Evolutionary conservation across 1,140 invertebrate species (phyloP).

Genomic region (Lasioglossum albipes): DNA sequence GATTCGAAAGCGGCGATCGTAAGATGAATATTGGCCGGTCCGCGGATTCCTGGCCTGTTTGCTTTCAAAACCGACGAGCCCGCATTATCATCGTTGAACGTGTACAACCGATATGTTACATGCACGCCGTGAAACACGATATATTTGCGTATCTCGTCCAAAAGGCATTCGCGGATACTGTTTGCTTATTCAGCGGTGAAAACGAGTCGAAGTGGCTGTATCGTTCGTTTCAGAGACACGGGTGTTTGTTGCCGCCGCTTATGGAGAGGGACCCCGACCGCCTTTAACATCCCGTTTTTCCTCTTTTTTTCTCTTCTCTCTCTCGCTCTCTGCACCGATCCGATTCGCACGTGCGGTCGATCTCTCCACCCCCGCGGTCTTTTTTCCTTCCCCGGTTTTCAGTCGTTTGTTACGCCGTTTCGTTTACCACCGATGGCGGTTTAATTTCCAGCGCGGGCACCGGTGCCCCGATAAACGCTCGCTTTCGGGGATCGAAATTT

Average conservation of each 20-base stretch:
- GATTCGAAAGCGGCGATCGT: conserved; percentile 2
- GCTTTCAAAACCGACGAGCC: conserved; percentile 8
- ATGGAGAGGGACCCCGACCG: too few relatives aligned
- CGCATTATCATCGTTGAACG: conserved; percentile 14
- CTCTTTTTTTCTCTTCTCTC: too few relatives aligned
- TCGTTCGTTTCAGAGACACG: not conserved
- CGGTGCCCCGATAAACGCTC: too few relatives aligned
- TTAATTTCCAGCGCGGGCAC: too few relatives aligned
- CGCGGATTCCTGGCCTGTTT: not conserved
- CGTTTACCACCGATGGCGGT: too few relatives aligned
- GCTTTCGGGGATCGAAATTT: too few relatives aligned
- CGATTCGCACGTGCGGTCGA: too few relatives aligned
- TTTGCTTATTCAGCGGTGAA: conserved; percentile 50
- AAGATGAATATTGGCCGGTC: conserved; percentile 26
- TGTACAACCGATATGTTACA: not conserved
- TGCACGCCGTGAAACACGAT: conserved; percentile 46
- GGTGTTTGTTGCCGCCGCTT: not conserved
- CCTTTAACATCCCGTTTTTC: too few relatives aligned
- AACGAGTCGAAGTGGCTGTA: conserved; percentile 4
- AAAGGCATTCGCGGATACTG: conserved; percentile 38
- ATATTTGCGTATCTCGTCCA: conserved; percentile 48
- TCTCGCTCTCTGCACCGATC: too few relatives aligned
- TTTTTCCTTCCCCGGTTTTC: too few relatives aligned
- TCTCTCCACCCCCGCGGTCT: too few relatives aligned
- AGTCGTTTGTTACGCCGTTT: too few relatives aligned